Evolutionary conservation across 2,888 invertebrate genomes (phyloP).

Genomic region (Rotaria sp.): DNA sequence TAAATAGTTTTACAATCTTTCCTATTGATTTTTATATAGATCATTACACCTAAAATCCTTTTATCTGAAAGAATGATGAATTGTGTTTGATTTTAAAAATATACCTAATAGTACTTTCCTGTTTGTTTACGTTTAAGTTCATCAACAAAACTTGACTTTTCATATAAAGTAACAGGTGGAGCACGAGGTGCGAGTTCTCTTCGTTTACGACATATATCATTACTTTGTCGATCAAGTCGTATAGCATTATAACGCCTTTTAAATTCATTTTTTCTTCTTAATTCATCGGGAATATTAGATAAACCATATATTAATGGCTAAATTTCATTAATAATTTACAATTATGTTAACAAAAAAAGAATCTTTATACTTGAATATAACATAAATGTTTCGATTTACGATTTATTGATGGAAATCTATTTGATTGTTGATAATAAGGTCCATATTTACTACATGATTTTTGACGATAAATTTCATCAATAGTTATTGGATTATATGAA

Average conservation of each 20-base stretch:
- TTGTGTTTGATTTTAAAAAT: too few relatives aligned
- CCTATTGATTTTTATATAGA: too few relatives aligned
- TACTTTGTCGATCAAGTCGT: not conserved
- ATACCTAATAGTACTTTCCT: not conserved
- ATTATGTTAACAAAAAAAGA: not conserved
- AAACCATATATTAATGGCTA: not conserved
- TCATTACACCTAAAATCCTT: too few relatives aligned
- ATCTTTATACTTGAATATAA: not conserved
- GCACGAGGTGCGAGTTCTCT: not conserved
- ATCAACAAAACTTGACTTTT: not conserved
- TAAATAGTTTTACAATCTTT: too few relatives aligned
- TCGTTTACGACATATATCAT: not conserved
- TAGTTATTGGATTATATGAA: not conserved
- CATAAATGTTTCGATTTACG: not conserved
- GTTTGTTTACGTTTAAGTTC: constrained; percentile 9
- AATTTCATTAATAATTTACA: not conserved
- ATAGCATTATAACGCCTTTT: not conserved
- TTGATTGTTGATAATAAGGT: constrained; percentile 1
- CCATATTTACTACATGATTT: constrained; percentile 10
- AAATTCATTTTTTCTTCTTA: not conserved
- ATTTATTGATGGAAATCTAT: not conserved
- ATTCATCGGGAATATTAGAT: not conserved
- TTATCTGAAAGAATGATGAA: too few relatives aligned
- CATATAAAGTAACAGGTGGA: not conserved
- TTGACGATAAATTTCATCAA: not conserved